Base-by-base conservation (phyloP, 2,888 invertebrate genomes). In the Melinaea marsaeus region DNA sequence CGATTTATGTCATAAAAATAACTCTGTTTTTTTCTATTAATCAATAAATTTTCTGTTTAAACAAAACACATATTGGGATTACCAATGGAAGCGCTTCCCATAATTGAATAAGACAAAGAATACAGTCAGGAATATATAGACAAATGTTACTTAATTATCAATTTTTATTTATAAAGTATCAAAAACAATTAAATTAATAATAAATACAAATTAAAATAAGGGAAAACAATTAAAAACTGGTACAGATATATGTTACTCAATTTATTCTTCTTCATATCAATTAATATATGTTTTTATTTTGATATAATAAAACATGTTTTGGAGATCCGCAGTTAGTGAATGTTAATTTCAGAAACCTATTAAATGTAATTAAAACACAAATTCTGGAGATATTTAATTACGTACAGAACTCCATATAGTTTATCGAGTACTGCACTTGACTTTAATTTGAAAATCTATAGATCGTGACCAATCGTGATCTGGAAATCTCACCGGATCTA, bases 381-480 rank as follows among this genome's bases (percentile, higher is more conserved):
- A 42, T 42, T 9, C 11, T 11, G 3, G 9, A 9, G 7, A 3
- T 6, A 9, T 3, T 42, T 42, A 42, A 42, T 42, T 42, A 9
- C 3, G 11, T 42, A 42, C 42, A 42, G 42, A 42, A 42, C 42
- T 42, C 42, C 42, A 1, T 9, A 42, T 32, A 7, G 32, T 51
- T 7, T 22, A 32, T 9, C 32, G 32, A 51, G 32, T 32, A n/a
- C 6, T 57, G 35, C 42, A 42, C 45, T 57, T 58, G 55, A 61
- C 60, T 67, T 54, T 56, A 62, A 63, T 67, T 62, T 62, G 58
- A 62, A 63, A 63, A 51, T 51, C 51, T 65, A 80, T 78, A 77
- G 77, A 72, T 84, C 83, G 83, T 83, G 84, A 83, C 80, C 75
- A 74, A 78, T 79, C 79, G 74, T 73, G 79, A 81, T 79, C 77